A percentile compares a stretch with the other conserved stretches of the same genome.
Evolutionary conservation across 1,140 invertebrate genomes (phyloP).

Genomic region (Scaptodrosophila lebanonensis): DNA sequence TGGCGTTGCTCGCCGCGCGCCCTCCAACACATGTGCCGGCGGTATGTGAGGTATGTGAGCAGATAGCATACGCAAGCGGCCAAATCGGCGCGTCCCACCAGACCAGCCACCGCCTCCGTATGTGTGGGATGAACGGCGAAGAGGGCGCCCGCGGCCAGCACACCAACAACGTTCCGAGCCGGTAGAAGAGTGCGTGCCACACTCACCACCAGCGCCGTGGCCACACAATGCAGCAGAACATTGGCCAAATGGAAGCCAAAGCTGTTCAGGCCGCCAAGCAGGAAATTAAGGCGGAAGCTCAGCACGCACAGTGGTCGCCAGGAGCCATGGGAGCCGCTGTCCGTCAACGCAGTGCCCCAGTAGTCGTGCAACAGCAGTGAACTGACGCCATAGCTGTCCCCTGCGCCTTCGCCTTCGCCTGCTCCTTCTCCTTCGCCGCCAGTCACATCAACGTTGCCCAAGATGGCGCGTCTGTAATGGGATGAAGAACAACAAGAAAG

Average conservation of each 20-base stretch:
- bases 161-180: slow-evolving; percentile 79
- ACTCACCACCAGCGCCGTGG: slow-evolving; percentile 86
- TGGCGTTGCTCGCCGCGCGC: slow-evolving; percentile 78
- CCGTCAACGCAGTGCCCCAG: slow-evolving; percentile 91
- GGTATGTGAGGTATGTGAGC: slow-evolving; percentile 88
- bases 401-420: no score
- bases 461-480: slow-evolving; percentile 89
- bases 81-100: slow-evolving; percentile 96
- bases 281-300: slow-evolving; percentile 94
- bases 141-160: slow-evolving; percentile 87
- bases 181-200: slow-evolving; percentile 82
- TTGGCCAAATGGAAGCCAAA: slow-evolving; percentile 93
- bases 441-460: slow-evolving; percentile 91
- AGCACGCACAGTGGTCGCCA: slow-evolving; percentile 94
- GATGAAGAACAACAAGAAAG: slow-evolving; percentile 4
- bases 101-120: slow-evolving; percentile 95
- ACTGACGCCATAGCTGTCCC: slow-evolving; percentile 76
- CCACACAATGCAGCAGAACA: slow-evolving; percentile 88
- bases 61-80: slow-evolving; percentile 94
- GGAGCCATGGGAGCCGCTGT: slow-evolving; percentile 93
- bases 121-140: slow-evolving; percentile 98
- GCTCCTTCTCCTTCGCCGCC: no score
- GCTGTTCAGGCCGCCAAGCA: slow-evolving; percentile 89
- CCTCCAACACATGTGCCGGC: slow-evolving; percentile 80
- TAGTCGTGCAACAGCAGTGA: slow-evolving; percentile 85